These are phyloP conservation scores for Dufourea novaeangliae DNA, from an alignment of 1,140 invertebrate species.

Conservation along the genomic window DNA sequence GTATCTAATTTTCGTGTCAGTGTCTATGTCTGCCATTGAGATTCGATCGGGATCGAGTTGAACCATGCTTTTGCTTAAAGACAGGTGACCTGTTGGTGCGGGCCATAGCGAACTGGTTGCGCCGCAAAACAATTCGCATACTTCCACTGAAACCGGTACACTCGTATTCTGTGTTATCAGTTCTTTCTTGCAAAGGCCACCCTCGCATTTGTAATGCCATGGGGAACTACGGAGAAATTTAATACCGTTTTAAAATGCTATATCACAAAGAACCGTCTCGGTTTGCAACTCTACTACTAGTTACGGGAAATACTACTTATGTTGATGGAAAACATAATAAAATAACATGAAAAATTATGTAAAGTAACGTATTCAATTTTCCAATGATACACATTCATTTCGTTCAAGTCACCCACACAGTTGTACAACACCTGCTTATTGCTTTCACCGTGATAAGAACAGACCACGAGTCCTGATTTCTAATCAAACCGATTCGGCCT, in stretches of 20 bases:
- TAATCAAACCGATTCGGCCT: background rate
- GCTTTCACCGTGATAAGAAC: conserved; percentile 53
- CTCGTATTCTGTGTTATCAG: conserved; percentile 67
- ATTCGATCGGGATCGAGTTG: conserved; percentile 85
- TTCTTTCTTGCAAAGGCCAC: conserved; percentile 72
- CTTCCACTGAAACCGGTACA: conserved; percentile 65
- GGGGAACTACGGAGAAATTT: conserved; percentile 62
- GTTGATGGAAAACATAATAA: background rate
- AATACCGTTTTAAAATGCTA: background rate
- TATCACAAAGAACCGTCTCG: background rate
- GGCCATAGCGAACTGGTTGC: conserved; percentile 87
- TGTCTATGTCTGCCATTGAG: conserved; percentile 74
- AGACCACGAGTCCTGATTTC: background rate
- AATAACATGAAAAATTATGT: background rate
- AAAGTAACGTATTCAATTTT: no score
- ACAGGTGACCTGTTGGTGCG: conserved; percentile 85
- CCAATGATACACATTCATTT: no score
- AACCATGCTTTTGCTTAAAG: conserved; percentile 83
- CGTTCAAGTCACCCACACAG: background rate
- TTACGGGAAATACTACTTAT: no score
- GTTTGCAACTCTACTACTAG: no score
- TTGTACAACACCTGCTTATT: conserved; percentile 1
- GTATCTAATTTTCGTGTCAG: conserved; percentile 74
- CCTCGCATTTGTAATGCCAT: conserved; percentile 77
- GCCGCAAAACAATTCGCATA: conserved; percentile 77